phyloP scores from a whole-genome alignment of 2,113 vertebrate species.

The Gadus macrocephalus region DNA sequence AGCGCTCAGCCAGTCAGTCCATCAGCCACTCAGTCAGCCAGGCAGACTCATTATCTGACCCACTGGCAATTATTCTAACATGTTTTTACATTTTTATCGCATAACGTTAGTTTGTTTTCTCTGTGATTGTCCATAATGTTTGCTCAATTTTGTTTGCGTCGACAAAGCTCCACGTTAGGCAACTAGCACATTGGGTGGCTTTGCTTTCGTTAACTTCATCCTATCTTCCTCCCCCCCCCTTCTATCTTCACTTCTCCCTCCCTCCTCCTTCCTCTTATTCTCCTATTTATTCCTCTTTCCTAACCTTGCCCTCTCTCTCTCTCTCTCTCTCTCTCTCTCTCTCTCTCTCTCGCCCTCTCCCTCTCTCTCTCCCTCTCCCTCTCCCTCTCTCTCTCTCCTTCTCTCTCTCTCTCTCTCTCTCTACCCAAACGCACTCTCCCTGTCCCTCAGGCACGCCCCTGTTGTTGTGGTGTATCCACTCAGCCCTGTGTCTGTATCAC shows the following conservation, averaged over 20 bases:
- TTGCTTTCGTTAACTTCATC: conserved; percentile 5
- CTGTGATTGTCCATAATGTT: not conserved
- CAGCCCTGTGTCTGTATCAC: conserved; percentile 17
- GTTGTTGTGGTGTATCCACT: conserved; percentile 13
- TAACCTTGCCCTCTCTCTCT: not conserved
- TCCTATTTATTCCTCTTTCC: not conserved
- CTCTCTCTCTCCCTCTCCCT: conserved; percentile 3
- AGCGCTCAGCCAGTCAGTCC: conserved; percentile 23
- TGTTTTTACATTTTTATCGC: not conserved
- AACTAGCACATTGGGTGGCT: not conserved
- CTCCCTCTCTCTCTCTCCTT: conserved; percentile 1
- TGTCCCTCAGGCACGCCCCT: conserved; percentile 2
- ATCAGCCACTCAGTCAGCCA: not conserved
- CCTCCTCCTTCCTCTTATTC: not conserved
- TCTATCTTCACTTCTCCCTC: not conserved
- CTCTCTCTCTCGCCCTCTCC: conserved; percentile 4
- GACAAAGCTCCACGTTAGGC: not conserved
- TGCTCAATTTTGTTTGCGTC: not conserved
- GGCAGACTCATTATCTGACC: not conserved
- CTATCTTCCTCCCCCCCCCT: not conserved
- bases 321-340: not conserved
- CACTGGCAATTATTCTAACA: not conserved
- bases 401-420: conserved; percentile 9
- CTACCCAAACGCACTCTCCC: not conserved
- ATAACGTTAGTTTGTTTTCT: not conserved